Evolutionary conservation across 2,888 invertebrate species (phyloP).

Genomic region (Mellilla xanthometata): DNA sequence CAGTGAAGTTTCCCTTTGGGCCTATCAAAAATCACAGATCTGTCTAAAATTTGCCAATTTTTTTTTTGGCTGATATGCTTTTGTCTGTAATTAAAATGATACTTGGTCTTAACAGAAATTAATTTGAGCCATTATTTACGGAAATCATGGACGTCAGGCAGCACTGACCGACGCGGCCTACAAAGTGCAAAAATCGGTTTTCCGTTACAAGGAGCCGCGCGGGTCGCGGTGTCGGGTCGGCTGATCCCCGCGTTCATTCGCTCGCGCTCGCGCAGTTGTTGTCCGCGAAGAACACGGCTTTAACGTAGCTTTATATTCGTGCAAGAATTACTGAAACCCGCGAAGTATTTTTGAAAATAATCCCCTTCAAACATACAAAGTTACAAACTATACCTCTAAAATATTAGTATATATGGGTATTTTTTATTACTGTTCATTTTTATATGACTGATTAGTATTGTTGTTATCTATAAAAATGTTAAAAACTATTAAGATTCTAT

Average conservation of each 20-base stretch:
- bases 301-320: too few species aligned
- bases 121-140: slow-evolving; percentile 28
- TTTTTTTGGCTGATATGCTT: too few species aligned
- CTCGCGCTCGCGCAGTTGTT: not conserved
- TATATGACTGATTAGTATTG: too few species aligned
- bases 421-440: too few species aligned
- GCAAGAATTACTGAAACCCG: slow-evolving; percentile 21
- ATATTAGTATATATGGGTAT: too few species aligned
- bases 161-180: slow-evolving; percentile 31
- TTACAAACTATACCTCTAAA: too few species aligned
- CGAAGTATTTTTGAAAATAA: slow-evolving; percentile 30
- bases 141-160: slow-evolving; percentile 29
- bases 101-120: not conserved
- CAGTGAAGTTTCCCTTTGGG: not conserved
- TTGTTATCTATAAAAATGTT: too few species aligned
- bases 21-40: not conserved
- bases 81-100: too few species aligned
- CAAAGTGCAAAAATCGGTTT: slow-evolving; percentile 22
- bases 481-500: too few species aligned
- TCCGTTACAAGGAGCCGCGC: slow-evolving; percentile 25
- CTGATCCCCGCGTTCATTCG: not conserved
- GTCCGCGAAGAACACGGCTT: not conserved
- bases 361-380: slow-evolving; percentile 20
- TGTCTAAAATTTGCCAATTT: too few species aligned
- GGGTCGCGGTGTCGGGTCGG: slow-evolving; percentile 26